Conservation (phyloP, 2,888 invertebrate species). For the Caradrina clavipalpis region DNA sequence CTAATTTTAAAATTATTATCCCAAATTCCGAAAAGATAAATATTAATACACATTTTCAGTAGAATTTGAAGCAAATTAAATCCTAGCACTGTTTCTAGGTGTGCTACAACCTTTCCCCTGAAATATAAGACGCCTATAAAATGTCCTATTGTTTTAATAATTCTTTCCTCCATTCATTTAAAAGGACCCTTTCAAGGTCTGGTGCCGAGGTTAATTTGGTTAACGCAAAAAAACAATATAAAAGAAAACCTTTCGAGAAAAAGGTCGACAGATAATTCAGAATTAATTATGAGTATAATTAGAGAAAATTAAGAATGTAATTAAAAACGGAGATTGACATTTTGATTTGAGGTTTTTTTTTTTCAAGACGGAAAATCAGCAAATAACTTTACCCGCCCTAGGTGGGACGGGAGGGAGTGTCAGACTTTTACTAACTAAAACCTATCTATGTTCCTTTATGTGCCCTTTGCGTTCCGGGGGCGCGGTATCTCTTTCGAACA, state of each 20-base stretch:
- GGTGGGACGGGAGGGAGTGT: no score
- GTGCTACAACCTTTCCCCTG: neutral
- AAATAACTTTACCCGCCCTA: no score
- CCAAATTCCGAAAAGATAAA: no score
- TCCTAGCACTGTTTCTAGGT: neutral
- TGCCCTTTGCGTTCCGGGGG: no score
- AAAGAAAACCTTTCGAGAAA: constrained; percentile 18
- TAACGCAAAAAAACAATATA: constrained; percentile 19
- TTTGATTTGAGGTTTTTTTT: neutral
- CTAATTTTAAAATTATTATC: no score
- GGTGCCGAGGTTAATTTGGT: constrained; percentile 26
- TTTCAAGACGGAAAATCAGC: no score
- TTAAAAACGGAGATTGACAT: neutral
- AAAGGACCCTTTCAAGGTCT: constrained; percentile 11
- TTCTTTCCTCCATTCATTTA: constrained; percentile 25
- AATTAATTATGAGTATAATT: constrained; percentile 43
- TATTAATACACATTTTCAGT: no score
- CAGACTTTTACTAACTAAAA: no score
- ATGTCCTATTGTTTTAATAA: constrained; percentile 32
- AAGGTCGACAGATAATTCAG: constrained; percentile 33
- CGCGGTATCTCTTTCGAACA: no score
- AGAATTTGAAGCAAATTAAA: neutral
- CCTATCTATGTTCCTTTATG: no score
- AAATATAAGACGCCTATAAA: constrained; percentile 16
- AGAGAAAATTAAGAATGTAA: neutral